phyloP scores from a whole-genome alignment of 2,797 vertebrate genomes.

The Esox masquinongy region DNA sequence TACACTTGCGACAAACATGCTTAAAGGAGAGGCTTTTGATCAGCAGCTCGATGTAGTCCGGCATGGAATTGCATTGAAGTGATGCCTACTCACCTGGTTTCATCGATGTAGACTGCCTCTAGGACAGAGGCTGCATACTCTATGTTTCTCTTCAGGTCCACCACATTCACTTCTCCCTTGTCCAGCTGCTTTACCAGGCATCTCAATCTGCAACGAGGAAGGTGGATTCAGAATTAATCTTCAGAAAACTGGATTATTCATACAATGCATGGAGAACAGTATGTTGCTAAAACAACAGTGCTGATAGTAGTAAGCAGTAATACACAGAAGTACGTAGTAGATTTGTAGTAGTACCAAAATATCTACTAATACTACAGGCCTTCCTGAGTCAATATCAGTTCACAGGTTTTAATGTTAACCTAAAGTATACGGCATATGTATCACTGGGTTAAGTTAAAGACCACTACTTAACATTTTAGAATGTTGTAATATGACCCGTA shows the following conservation, averaged over 20 bases:
- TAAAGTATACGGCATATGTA: background rate
- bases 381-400: background rate
- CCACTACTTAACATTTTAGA: background rate
- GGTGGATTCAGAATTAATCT: background rate
- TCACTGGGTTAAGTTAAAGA: background rate
- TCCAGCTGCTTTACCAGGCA: conserved; percentile 94
- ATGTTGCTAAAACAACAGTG: background rate
- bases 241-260: background rate
- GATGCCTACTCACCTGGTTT: conserved; percentile 83
- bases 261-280: background rate
- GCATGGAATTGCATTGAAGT: background rate
- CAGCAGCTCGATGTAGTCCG: background rate
- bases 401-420: background rate
- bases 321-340: too few species aligned
- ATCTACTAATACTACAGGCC: background rate
- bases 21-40: too few species aligned
- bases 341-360: background rate
- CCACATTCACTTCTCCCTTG: conserved; percentile 87
- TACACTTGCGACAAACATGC: too few species aligned
- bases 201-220: conserved; percentile 80
- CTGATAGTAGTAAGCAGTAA: too few species aligned
- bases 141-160: conserved; percentile 92
- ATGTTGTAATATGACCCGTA: background rate
- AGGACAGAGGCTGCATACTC: conserved; percentile 93
- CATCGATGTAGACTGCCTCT: conserved; percentile 95